Base-by-base conservation (phyloP, 2,797 vertebrate species). In the Eleutherodactylus coqui region DNA sequence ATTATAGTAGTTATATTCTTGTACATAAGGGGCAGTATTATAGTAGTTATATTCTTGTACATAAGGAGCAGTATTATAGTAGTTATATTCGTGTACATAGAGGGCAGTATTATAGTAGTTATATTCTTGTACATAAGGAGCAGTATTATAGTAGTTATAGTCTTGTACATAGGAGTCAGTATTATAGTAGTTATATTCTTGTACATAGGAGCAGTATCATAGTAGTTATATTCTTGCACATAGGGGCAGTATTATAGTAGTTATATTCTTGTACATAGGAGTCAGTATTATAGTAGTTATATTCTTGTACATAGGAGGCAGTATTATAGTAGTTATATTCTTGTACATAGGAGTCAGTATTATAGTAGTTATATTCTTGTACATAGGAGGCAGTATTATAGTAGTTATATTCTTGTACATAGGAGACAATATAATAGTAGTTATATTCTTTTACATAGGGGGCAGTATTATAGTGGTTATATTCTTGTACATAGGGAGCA, bases 311-410 rank as follows among this genome's bases (percentile, higher is more conserved):
- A 64, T 64, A 34, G 60, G 60, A 19, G n/a, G 60, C 60, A 64
- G 60, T 64, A 34, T 64, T 64, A 64, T 64, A 64, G 60, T 64
- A 64, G 60, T 64, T 64, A 64, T 64, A 64, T 64, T 64, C 60
- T 32, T 64, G 60, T 64, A 64, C 11, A 64, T 64, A 64, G 60
- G 60, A 19, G 29, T n/a, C 27, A 64, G 60, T 64, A 64, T 64
- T 64, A 64, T 64, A 64, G 60, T 64, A 64, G 60, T 64, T 64
- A 64, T 32, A 64, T 34, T 64, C 60, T 32, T 64, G 60, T 64
- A 64, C 14, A 36, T 67, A 36, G 34, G 5, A 27, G 24, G 62
- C 16, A 36, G 34, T 67, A 67, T 67, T 36, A 67, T 67, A 19
- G 64, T 67, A 67, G 32, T 36, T 67, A 36, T 67, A 67, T 67